Base-by-base conservation (phyloP, 2,797 vertebrate genomes). In the Euphonia xanthogaster region DNA sequence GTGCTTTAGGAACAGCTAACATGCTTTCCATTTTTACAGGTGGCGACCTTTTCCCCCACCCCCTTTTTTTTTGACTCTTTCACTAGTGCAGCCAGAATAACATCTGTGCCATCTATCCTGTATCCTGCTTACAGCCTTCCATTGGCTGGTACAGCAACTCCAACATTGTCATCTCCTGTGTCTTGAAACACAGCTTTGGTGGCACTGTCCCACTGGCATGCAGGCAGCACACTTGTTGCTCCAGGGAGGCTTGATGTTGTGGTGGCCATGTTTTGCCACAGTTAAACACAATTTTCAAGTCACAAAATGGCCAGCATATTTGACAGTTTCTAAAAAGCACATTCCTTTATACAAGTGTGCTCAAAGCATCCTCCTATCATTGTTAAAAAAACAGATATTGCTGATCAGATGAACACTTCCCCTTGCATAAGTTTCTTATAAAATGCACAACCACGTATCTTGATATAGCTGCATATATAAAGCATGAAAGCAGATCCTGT, bases 201-300 rank as follows among this genome's bases (percentile, higher is more conserved):
- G 30, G 48, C 35, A 60, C 20, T 4, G 2, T 40, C 63, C 53
- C 0, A 0, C 61, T 39, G 30, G 40, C 51, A 77, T 0, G 0
- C 25, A 48, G 53, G n/a, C 1, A 1, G 48, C 4, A 1, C 2
- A 2, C 27, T 31, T 48, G 50, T 48, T 24, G 2, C 72, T 62
- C 39, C 39, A 57, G 14, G 22, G 16, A 72, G 11, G 12, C n/a
- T 74, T 40, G 6, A 0, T 16, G 17, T 9, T 53, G 39, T 28
- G 31, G 22, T n/a, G 50, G 61, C 14, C 76, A 39, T 30, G 77
- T 62, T 53, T 37, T 53, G 27, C 17, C 67, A 39, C 16, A 70
- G 35, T 35, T 78, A 40, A 77, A 57, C 47, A 86, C 6, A 44
- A 25, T 61, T 91, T 94, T 63, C 60, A 71, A 61, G 12, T 39